Base-by-base conservation (phyloP, 2,113 vertebrate genomes). In the Rhinogobius similis region DNA sequence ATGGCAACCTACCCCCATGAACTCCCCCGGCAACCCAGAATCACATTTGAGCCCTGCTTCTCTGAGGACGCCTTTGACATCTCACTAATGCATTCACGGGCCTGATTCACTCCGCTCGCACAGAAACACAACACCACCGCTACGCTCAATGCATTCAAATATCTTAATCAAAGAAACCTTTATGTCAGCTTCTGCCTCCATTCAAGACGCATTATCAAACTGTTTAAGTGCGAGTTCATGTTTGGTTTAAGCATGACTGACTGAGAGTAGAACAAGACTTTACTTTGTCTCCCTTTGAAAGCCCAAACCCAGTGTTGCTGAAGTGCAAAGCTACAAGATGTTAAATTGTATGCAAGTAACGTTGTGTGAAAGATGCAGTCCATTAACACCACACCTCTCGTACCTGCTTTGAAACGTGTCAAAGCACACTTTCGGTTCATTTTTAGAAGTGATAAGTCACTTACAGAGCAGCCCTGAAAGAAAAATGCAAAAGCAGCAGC, bases 11-110 rank as follows among this genome's bases (percentile, higher is more conserved):
- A 62, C 82, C 72, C 82, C 67, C 62, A 24, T 69, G 78, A 76
- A 80, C 77, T 65, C 82, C 72, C 78, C 66, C 58, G 27, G 73
- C 83, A 79, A 82, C 79, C 81, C 77, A 86, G 79, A 87, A 88
- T 82, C 87, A 73, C 85, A 87, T 89, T 77, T 83, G 78, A 71
- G 77, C 77, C 78, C 66, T 2, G 26, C 72, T 78, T 85, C 81
- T 87, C 78, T 83, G 83, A 86, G 83, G 82, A 81, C 26, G 72
- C 81, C 82, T 91, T 84, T 85, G 81, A 86, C 86, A 86, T 86
- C 82, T 75, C 72, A 73, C 82, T 84, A 77, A 89, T 83, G 76
- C 79, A 85, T 88, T 86, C 87, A 85, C 44, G 14, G 69, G 62
- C 27, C 69, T 43, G 10, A 16, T 62, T 21, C 72, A 55, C 72